Evolutionary conservation across 2,888 invertebrate species (phyloP).

Genomic region (Monochamus alternatus): DNA sequence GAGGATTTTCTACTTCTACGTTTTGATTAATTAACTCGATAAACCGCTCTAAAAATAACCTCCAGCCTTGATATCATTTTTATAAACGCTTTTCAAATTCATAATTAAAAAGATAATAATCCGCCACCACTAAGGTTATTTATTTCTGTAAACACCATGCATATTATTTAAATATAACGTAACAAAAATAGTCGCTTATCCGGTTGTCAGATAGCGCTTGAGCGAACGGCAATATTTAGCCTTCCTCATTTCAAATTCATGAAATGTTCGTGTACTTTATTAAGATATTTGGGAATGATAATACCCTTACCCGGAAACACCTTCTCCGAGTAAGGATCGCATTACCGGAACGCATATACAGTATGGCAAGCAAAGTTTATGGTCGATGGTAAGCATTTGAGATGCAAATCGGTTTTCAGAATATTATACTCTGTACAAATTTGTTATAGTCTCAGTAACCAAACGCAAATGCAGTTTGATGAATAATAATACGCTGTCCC

Average conservation of each 20-base stretch:
- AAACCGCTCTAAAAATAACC: too few relatives aligned
- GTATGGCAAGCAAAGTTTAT: neutral
- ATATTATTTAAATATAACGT: neutral
- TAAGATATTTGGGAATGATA: conserved; percentile 38
- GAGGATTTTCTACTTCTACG: too few relatives aligned
- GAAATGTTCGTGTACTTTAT: conserved; percentile 39
- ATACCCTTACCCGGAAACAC: conserved; percentile 11
- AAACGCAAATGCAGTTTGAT: too few relatives aligned
- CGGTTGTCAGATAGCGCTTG: neutral
- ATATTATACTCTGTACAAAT: too few relatives aligned
- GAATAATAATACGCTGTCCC: too few relatives aligned
- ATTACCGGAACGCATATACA: conserved; percentile 1
- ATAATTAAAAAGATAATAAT: too few relatives aligned
- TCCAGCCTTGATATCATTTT: too few relatives aligned
- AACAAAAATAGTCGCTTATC: neutral
- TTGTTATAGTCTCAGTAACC: too few relatives aligned
- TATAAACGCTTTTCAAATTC: too few relatives aligned
- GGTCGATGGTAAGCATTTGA: neutral
- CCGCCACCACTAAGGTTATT: neutral
- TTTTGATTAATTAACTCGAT: too few relatives aligned
- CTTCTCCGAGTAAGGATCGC: neutral
- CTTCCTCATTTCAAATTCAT: conserved; percentile 40
- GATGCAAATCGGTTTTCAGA: neutral
- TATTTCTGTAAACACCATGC: neutral
- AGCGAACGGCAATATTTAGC: neutral